A percentile compares a stretch with the other conserved stretches of the same genome.
Conservation (phyloP, 2,888 invertebrate species). For the Diarsia rubi region DNA sequence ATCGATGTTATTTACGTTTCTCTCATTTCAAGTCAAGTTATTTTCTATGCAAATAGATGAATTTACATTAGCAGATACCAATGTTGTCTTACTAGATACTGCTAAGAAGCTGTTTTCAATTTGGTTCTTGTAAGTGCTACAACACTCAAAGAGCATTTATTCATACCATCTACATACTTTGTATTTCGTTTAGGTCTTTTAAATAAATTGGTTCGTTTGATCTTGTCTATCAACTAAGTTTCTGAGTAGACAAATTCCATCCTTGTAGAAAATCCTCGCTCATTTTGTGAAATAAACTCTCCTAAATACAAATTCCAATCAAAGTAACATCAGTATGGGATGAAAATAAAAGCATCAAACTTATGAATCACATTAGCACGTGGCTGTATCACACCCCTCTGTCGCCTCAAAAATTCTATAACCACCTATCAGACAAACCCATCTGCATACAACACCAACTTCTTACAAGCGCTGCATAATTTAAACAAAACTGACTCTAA, state of each 20-base stretch:
- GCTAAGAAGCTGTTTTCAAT: background rate
- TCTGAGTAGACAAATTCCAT: conserved; percentile 4
- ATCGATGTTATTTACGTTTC: too few species aligned
- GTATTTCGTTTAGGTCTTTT: conserved; percentile 14
- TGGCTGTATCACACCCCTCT: conserved; percentile 83
- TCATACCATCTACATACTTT: conserved; percentile 15
- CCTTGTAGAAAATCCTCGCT: conserved; percentile 11
- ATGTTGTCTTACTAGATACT: background rate
- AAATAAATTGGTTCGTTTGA: conserved; percentile 32
- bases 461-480: conserved; percentile 28
- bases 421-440: conserved; percentile 84
- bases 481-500: conserved; percentile 65
- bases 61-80: background rate
- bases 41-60: background rate
- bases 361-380: conserved; percentile 82
- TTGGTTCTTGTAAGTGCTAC: background rate
- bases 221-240: conserved; percentile 20
- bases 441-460: conserved; percentile 75
- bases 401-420: conserved; percentile 87
- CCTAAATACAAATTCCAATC: conserved; percentile 42
- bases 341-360: conserved; percentile 67
- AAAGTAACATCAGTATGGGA: conserved; percentile 44
- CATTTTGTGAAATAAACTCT: conserved; percentile 17
- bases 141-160: conserved; percentile 45
- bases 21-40: background rate